Base-by-base conservation (phyloP, 1,140 invertebrate species). In the Micrasema minimum region DNA sequence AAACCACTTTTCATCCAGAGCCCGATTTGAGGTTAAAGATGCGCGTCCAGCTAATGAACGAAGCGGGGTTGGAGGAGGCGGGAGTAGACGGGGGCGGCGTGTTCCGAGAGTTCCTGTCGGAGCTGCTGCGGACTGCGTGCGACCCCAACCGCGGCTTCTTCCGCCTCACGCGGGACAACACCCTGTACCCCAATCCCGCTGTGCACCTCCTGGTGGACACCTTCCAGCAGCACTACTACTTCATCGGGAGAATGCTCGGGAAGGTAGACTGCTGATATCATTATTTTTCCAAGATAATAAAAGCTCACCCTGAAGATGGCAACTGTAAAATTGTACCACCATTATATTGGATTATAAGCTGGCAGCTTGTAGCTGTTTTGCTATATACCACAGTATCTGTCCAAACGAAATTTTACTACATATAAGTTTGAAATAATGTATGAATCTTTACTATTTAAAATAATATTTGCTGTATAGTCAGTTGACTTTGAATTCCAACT, bases 81-180 rank as follows among this genome's bases (percentile, higher is more conserved):
- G 97, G 97, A 0, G 94, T 99, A 5, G 97, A 99, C 83, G 97
- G 97, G 12, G 96, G 95, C 11, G 97, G 97, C 2, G 89, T 98
- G 1, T 92, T 99, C 75, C 85, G 97, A 43, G 97, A 99, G 81
- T 97, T 97, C 80, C 83, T 96, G 0, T 93, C 92, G 1, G 95
- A 97, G 80, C 84, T 99, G 4, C 82, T 99, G 5, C 82, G 82
- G 82, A 97, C 96, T 0, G 93, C 94, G 0, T 99, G 99, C 81
- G 96, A 99, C 86, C 97, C 97, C 0, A 99, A 98, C 80, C 87
- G 96, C 43, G 97, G 97, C 0, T 94, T 99, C 77, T 99, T 99
- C 80, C 81, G 92, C 59, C 85, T 96, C 12, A 99, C 96, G 0
- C 91, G 91, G 72, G 96, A 99, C 77, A 95, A 97, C 78, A 90